Evolutionary conservation across 35 echinoderm and acorn worm genomes (phyloP).

Genomic region (Ptychodera flava): DNA sequence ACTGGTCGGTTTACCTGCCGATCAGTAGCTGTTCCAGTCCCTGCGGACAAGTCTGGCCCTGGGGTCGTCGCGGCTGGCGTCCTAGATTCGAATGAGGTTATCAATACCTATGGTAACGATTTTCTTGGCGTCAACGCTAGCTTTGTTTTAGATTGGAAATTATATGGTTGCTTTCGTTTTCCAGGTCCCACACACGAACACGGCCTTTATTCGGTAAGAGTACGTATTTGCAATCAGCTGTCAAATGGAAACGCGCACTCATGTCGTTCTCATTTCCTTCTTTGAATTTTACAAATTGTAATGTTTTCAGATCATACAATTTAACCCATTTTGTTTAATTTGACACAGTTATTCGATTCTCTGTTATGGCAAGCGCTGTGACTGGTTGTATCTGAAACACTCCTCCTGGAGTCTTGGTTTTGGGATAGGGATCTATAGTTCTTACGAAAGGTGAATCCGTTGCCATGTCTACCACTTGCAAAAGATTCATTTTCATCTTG

Average conservation of each 20-base stretch:
- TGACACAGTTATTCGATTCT: background rate
- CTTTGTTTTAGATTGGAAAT: background rate
- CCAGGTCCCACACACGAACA: background rate
- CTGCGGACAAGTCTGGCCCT: background rate
- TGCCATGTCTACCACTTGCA: background rate
- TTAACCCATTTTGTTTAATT: background rate
- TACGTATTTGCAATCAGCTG: background rate
- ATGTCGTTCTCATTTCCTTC: background rate
- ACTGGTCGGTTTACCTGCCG: background rate
- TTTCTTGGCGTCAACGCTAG: background rate
- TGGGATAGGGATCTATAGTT: background rate
- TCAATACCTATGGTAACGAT: background rate
- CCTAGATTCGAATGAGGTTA: background rate
- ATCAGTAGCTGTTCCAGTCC: background rate
- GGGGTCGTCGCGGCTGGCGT: background rate
- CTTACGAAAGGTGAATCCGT: background rate
- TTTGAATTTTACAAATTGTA: background rate
- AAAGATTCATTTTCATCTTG: background rate
- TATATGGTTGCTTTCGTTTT: background rate
- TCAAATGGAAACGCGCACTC: background rate
- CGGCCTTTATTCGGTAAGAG: background rate
- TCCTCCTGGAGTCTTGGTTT: background rate
- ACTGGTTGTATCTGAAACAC: background rate
- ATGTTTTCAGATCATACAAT: background rate
- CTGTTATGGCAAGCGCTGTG: background rate